Base-by-base conservation (phyloP, 1,140 invertebrate species). In the Antheraea mylitta region DNA sequence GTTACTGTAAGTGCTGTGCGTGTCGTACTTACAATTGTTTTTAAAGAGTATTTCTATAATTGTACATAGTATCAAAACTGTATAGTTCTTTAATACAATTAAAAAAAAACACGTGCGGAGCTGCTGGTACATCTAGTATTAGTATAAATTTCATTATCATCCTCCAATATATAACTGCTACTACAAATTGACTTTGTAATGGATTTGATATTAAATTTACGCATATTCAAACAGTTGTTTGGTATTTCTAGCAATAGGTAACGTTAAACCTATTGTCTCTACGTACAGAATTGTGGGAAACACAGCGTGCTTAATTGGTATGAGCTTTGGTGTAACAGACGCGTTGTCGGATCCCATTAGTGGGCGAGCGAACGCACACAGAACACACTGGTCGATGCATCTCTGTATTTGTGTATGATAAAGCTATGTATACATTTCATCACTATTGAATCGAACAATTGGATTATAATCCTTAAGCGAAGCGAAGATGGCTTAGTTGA, bases 341-440 rank as follows among this genome's bases (percentile, higher is more conserved):
- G 61, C 70, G 48, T 65, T 62, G 60, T 71, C 61, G 48, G 68
- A 74, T 76, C 61, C 70, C 69, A 74, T 76, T 77, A 75, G 69
- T 70, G 70, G 63, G 45, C 69, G 38, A 74, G 73, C 73, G 66
- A 76, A 69, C 76, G 64, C 75, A 64, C 62, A 30, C 22, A 16
- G 22, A 30, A 30, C 16, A 63, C 38, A 53, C 45, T 16, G 45
- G 16, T 16, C 16, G 9, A 53, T 53, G 45, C 45, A 53, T 53
- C 45, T 13, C 11, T 53, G 45, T 13, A 53, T 53, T n/a, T 53
- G 45, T 53, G 16, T 53, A 53, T 53, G 45, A 53, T 53, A 16
- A 53, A 53, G 16, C 45, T 13, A 30, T 30, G 9, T 53, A 53
- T 53, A 53, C 11, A 53, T 16, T 53, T 13, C 0, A 10, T 53